These are phyloP conservation scores for Heterocephalus glaber DNA, from an alignment of 2,113 vertebrate species.

Conservation along the genomic window DNA sequence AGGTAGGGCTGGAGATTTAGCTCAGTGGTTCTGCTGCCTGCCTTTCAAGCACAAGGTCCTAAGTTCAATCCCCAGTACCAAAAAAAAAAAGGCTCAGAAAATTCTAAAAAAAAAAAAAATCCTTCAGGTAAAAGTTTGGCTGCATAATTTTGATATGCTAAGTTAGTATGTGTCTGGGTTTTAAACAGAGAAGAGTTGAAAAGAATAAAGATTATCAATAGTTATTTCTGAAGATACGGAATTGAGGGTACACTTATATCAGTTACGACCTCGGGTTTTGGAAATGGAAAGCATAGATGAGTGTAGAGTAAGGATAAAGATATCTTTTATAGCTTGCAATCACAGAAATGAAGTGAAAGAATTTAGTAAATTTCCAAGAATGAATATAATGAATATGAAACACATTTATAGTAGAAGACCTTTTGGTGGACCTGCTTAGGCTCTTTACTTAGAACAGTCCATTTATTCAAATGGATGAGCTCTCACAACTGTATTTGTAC, in stretches of 20 bases:
- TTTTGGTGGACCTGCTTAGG: not conserved
- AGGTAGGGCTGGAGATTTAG: too few species aligned
- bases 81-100: too few species aligned
- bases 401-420: not conserved
- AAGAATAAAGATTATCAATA: not conserved
- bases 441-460: not conserved
- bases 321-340: not conserved
- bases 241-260: not conserved
- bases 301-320: conserved; percentile 4
- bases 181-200: conserved; percentile 34
- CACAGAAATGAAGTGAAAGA: conserved; percentile 23
- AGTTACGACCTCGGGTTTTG: not conserved
- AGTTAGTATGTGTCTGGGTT: not conserved
- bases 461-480: not conserved
- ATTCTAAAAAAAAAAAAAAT: too few species aligned
- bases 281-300: conserved; percentile 23
- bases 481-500: not conserved
- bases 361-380: not conserved
- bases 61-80: too few species aligned
- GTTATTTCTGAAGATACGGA: not conserved
- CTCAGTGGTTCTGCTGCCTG: too few species aligned
- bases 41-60: too few species aligned
- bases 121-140: not conserved
- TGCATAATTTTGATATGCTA: not conserved
- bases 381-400: not conserved